Base-by-base conservation (phyloP, 1,140 invertebrate genomes). In the Anadara kagoshimensis region DNA sequence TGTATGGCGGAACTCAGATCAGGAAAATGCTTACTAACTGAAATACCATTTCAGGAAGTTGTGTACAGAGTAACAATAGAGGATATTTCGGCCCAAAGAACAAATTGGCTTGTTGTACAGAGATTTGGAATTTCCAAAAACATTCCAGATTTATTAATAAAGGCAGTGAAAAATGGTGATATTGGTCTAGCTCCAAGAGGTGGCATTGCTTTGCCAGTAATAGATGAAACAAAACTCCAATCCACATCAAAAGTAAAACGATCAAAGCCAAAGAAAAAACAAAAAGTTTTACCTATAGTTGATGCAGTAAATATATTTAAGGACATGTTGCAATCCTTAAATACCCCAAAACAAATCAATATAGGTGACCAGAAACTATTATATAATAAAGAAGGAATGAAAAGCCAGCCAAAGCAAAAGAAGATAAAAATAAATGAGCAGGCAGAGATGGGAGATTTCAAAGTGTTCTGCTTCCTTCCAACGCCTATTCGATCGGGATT, bases 401-500 rank as follows among this genome's bases (percentile, higher is more conserved):
- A 7, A 36, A 36, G 7, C 2, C 2, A 36, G 29, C 7, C 29
- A 36, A 64, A 36, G 26, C 86, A 26, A 54, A 70, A 45, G 22
- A 68, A 1, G 29, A 7, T 3, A 36, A 36, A 36, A 7, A 36
- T 36, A 36, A 36, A 36, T 7, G 7, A 36, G 7, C 29, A 36
- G 7, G 7, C 29, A 36, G 29, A 36, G 29, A 36, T 36, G 2
- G 29, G 29, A 36, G 29, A 3, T 36, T 36, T 36, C 12, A 79
- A 78, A 59, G 77, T 78, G 3, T 87, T 82, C 73, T 87, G 86
- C 66, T 85, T 83, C 63, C 74, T 88, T 14, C 86, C 86, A 24
- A 70, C 86, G 1, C 83, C 86, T 20, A 67, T 84, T 16, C 56
- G 72, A 22, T 83, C 84, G 74, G n/a, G 76, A 20, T 56, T 87